A percentile compares a stretch with the other conserved stretches of the same genome.
Evolutionary conservation across 2,113 vertebrate genomes (phyloP).

Genomic region (Actinemys pallida): DNA sequence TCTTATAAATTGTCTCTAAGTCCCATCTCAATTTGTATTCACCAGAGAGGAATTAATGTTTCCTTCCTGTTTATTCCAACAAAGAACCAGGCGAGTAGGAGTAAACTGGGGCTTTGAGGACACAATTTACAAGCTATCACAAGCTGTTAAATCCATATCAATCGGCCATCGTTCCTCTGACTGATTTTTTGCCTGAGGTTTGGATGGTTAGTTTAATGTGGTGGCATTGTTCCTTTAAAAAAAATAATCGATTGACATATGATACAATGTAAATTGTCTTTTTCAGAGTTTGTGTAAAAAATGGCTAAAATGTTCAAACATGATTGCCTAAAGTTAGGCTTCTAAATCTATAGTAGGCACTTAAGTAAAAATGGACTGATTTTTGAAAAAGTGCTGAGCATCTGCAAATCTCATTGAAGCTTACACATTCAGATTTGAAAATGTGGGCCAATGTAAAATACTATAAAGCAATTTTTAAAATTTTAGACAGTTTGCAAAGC

Average conservation of each 20-base stretch:
- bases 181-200: not conserved
- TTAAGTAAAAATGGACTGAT: not conserved
- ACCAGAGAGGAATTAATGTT: not conserved
- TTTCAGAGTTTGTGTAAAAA: not conserved
- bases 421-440: not conserved
- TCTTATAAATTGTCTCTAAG: constrained; percentile 21
- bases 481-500: not conserved
- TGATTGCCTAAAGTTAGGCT: not conserved
- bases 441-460: not conserved
- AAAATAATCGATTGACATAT: not conserved
- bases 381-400: not conserved
- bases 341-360: not conserved
- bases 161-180: not conserved
- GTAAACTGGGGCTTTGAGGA: not conserved
- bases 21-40: not conserved
- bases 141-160: not conserved
- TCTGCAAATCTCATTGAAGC: constrained; percentile 20
- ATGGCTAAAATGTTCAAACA: not conserved
- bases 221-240: not conserved
- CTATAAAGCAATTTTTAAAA: not conserved
- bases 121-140: not conserved
- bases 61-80: constrained; percentile 54
- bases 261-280: not conserved
- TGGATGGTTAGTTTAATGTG: not conserved
- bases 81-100: not conserved